Evolutionary conservation across 1,140 invertebrate genomes (phyloP), one percentile per base, ranked within the genome.

Genomic region (Danaus plexippus): DNA sequence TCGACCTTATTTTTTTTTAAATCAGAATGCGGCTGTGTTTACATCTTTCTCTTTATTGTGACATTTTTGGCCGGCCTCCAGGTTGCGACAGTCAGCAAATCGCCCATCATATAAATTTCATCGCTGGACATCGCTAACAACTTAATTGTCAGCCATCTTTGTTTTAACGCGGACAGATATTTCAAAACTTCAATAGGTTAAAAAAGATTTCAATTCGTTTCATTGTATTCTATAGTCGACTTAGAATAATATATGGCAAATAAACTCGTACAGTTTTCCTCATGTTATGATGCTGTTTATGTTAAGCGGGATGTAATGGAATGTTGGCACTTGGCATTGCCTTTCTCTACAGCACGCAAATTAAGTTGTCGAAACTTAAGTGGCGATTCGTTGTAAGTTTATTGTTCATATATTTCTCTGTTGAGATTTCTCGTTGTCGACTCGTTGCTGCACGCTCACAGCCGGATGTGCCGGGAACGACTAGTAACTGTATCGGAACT

Each of bases 1-100:
- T 64, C 69, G 71, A 74, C 73, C 73, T 72, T 80, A 82, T 81
- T 85, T 76, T 69, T 81, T 77, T 71, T n/a, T n/a, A n/a, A 80
- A 81, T 81, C 75, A 83, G 75, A 85, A 79, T 83, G 78, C 76
- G 75, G 72, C 72, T 75, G 74, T 82, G 81, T 83, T 85, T 85
- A 83, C 74, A 78, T 83, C 77, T 81, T 81, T 81, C 72, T 73
- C 73, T 71, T 73, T 77, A 82, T 81, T 80, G 77, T 80, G 75
- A 77, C 73, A 81, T 74, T 79, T 75, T 73, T 85, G 80, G 78
- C 80, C 59, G 59, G 47, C 63, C 61, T 79, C 76, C 77, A 80
- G 69, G 67, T 73, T 66, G 69, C 68, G 69, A 69, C 70, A 73
- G 75, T 78, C 66, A 75, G 71, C 71, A 75, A 71, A 77, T 71